phyloP scores from a whole-genome alignment of 2,888 invertebrate genomes.

The Autographa pulchrina region DNA sequence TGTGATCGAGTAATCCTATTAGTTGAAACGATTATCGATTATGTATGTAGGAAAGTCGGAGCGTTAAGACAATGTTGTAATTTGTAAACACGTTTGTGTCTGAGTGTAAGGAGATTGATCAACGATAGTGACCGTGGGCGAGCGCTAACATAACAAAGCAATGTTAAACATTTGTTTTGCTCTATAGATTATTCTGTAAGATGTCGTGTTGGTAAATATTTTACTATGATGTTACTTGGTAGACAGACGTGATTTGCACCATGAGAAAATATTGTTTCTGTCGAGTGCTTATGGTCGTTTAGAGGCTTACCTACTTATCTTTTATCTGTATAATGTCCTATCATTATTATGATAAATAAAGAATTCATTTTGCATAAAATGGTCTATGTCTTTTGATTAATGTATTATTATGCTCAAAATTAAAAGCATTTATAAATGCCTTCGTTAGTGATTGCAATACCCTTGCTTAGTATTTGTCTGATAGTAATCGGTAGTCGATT shows the following conservation, averaged over 20 bases:
- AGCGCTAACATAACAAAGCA: constrained; percentile 72
- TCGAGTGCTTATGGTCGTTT: constrained; percentile 57
- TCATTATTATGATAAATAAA: background rate
- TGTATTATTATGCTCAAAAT: background rate
- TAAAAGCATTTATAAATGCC: background rate
- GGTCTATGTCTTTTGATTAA: too few species aligned
- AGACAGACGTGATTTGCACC: constrained; percentile 74
- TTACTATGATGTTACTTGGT: constrained; percentile 63
- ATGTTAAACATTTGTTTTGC: constrained; percentile 80
- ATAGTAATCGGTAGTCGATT: background rate
- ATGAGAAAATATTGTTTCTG: constrained; percentile 66
- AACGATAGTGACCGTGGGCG: constrained; percentile 73
- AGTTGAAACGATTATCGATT: constrained; percentile 61
- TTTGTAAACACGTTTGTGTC: constrained; percentile 65
- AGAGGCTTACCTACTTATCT: constrained; percentile 37
- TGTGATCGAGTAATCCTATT: constrained; percentile 69
- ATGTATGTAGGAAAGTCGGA: constrained; percentile 53
- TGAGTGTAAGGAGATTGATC: constrained; percentile 74
- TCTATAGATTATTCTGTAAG: constrained; percentile 75
- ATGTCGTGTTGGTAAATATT: constrained; percentile 74
- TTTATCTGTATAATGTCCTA: background rate
- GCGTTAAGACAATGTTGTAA: constrained; percentile 64
- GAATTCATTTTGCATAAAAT: background rate
- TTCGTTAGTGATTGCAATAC: background rate
- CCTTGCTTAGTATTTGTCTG: background rate